Evolutionary conservation across 2,888 invertebrate genomes (phyloP).

Genomic region (Tenthredo mesomela): DNA sequence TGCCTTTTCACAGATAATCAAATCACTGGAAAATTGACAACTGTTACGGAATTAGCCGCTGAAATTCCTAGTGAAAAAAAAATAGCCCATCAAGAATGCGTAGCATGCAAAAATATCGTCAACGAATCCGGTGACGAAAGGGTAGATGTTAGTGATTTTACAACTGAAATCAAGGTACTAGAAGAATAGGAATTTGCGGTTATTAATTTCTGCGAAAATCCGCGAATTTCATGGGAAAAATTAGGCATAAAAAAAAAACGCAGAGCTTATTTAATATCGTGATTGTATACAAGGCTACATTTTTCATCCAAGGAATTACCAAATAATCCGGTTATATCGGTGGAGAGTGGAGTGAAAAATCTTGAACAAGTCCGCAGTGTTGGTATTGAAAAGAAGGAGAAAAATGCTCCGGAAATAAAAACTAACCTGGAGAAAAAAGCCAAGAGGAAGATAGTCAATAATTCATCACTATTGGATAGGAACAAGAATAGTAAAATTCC

Average conservation of each 20-base stretch:
- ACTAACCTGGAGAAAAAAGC: not conserved
- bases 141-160: not conserved
- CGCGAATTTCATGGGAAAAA: not conserved
- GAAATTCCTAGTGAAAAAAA: not conserved
- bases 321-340: not conserved
- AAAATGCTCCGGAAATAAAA: not conserved
- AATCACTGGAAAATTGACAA: constrained; percentile 1
- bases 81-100: not conserved
- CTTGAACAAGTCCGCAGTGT: not conserved
- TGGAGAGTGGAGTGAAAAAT: not conserved
- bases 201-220: not conserved
- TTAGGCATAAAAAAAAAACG: not conserved
- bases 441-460: constrained; percentile 45
- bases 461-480: constrained; percentile 15
- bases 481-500: constrained; percentile 57
- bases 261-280: not conserved
- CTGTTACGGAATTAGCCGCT: not conserved
- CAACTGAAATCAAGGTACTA: not conserved
- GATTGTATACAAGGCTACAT: not conserved
- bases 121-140: constrained; percentile 14
- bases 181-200: not conserved
- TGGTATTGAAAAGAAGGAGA: not conserved
- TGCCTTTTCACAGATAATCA: constrained; percentile 42
- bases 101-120: constrained; percentile 1
- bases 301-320: constrained; percentile 11